Conservation (phyloP, 2,888 invertebrate species). For the Meiosimyza decipiens region DNA sequence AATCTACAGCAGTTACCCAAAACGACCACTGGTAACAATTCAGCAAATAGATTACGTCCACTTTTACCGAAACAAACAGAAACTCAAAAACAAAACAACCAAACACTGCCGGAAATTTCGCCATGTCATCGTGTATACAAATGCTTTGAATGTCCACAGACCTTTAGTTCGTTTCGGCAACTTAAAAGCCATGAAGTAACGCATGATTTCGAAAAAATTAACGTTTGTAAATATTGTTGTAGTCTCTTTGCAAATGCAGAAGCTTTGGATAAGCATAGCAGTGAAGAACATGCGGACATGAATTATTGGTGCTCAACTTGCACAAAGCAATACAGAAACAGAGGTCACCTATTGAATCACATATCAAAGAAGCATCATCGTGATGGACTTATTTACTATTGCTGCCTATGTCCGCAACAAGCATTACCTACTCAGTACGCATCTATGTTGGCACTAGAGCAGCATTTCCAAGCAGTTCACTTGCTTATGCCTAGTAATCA, state of each 20-base stretch:
- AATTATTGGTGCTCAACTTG: constrained; percentile 45
- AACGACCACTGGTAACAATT: neutral
- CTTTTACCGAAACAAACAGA: constrained; percentile 4
- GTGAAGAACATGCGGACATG: constrained; percentile 37
- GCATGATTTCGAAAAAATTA: constrained; percentile 27
- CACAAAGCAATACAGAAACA: constrained; percentile 39
- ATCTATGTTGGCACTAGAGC: constrained; percentile 34
- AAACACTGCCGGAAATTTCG: neutral
- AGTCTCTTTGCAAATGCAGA: constrained; percentile 42
- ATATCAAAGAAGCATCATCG: constrained; percentile 42
- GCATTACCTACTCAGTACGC: constrained; percentile 13
- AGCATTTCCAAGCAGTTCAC: constrained; percentile 43
- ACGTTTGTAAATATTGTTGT: constrained; percentile 48
- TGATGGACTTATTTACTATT: constrained; percentile 42
- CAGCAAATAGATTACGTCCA: neutral
- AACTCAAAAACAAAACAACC: neutral
- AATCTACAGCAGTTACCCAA: neutral
- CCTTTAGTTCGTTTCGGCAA: constrained; percentile 45
- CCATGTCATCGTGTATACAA: constrained; percentile 43
- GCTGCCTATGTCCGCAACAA: constrained; percentile 39
- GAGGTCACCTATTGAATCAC: constrained; percentile 46
- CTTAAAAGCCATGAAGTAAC: constrained; percentile 44
- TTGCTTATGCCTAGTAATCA: constrained; percentile 25
- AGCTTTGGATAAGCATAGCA: constrained; percentile 41
- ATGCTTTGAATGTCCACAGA: constrained; percentile 46